A percentile compares a stretch with the other conserved stretches of the same genome.
Conservation (phyloP, 2,113 vertebrate species). For the Psittacula cyanocephala region DNA sequence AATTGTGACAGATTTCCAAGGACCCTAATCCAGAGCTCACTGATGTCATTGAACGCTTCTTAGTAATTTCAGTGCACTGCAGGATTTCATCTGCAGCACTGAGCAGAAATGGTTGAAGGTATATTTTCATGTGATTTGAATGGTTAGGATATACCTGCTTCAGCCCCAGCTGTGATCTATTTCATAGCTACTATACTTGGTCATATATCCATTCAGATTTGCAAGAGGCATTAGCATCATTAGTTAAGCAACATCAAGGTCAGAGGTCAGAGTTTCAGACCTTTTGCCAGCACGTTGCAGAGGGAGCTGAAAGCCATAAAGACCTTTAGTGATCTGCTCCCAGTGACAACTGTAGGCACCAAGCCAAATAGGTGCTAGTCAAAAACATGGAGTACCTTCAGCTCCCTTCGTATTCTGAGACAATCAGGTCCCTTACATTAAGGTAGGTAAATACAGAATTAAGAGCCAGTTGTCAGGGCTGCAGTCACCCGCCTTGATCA, state of each 20-base stretch:
- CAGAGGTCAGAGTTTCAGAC: neutral
- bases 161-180: rapidly evolving
- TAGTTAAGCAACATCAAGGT: neutral
- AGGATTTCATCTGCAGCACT: neutral
- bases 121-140: neutral
- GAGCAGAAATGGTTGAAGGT: neutral
- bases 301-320: neutral
- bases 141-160: neutral
- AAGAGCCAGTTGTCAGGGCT: neutral
- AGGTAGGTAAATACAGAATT: neutral
- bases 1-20: neutral
- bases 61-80: neutral
- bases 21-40: neutral
- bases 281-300: rapidly evolving
- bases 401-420: neutral
- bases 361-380: rapidly evolving
- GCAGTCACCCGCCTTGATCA: rapidly evolving
- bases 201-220: neutral
- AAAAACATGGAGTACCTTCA: rapidly evolving
- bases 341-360: rapidly evolving
- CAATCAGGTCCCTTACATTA: neutral
- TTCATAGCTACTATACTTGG: rapidly evolving
- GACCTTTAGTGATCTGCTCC: neutral
- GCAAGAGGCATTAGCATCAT: neutral
- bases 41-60: neutral